Evolutionary conservation across 2,113 vertebrate species (phyloP), one percentile per base, ranked within the genome.

Genomic region (Dendrocopos noguchii): DNA sequence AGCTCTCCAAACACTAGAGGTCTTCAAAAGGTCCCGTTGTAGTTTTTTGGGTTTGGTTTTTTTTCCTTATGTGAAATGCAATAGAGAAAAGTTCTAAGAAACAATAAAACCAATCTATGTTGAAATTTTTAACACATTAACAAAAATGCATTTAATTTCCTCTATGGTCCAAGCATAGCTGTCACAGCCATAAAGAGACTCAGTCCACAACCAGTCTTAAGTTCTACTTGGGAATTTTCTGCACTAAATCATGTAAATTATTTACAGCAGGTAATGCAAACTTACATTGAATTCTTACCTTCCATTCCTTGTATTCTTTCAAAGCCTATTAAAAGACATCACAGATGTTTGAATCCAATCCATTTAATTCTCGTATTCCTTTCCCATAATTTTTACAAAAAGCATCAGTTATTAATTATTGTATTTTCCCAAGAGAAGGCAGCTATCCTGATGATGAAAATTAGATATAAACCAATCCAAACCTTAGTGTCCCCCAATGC

Each of bases 401-500:
- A 86, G 9, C 21, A 80, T 16, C 3, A 18, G 27, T 65, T 91
- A 68, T 71, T 68, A 91, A 92, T 93, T 91, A 89, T 60, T 84
- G 10, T 8, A 3, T 83, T 87, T 93, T 85, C 75, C 52, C 64
- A 74, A 70, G 64, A 92, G 67, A 92, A 80, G 8, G 11, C 15
- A 67, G 60, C 80, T 39, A 85, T 78, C 25, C 28, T 61, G 47
- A 74, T 74, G 52, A 91, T 55, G 68, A 87, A 94, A 94, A 90
- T 85, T 72, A 80, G 17, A 33, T 71, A 87, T 47, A 88, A 92
- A 83, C 6, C 44, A 65, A 72, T 74, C 19, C 33, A 80, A 90
- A 94, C 31, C 18, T 80, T 89, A 81, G 33, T 80, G 76, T 93
- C 53, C 36, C 88, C 57, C 85, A 95, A 78, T n/a, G 85, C 80